phyloP scores from a whole-genome alignment of 2,888 invertebrate genomes.

The Drosophila quinaria region DNA sequence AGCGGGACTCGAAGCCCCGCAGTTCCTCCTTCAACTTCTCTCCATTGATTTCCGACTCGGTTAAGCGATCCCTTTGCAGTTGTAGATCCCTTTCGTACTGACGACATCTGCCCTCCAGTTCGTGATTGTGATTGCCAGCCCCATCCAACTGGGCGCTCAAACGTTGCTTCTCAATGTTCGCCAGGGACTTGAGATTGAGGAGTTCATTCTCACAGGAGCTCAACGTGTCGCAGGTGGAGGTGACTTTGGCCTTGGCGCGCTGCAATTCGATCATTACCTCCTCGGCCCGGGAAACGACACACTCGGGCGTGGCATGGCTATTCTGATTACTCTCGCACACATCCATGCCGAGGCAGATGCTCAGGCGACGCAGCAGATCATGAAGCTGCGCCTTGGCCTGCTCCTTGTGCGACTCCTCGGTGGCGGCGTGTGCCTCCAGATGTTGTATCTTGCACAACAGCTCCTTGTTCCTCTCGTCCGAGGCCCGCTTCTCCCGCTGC shows the following conservation, averaged over 20 bases:
- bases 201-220: slow-evolving; percentile 85
- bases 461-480: slow-evolving; percentile 92
- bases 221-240: slow-evolving; percentile 86
- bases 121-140: slow-evolving; percentile 88
- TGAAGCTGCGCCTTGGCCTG: slow-evolving; percentile 88
- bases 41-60: slow-evolving; percentile 91
- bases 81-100: slow-evolving; percentile 92
- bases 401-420: slow-evolving; percentile 92
- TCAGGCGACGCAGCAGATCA: slow-evolving; percentile 90
- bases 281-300: slow-evolving; percentile 91
- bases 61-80: slow-evolving; percentile 90
- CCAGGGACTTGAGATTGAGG: slow-evolving; percentile 83
- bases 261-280: slow-evolving; percentile 92
- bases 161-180: slow-evolving; percentile 89
- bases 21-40: slow-evolving; percentile 86
- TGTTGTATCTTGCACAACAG: slow-evolving; percentile 91
- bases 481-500: slow-evolving; percentile 90
- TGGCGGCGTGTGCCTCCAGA: slow-evolving; percentile 90
- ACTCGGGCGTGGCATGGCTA: slow-evolving; percentile 88
- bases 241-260: slow-evolving; percentile 88
- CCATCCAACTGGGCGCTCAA: slow-evolving; percentile 89
- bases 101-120: slow-evolving; percentile 90
- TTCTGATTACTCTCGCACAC: slow-evolving; percentile 88
- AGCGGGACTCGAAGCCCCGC: slow-evolving; percentile 85
- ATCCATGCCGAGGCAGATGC: slow-evolving; percentile 90